Evolutionary conservation across 2,888 invertebrate genomes (phyloP).

Genomic region (Macrophya annulata): DNA sequence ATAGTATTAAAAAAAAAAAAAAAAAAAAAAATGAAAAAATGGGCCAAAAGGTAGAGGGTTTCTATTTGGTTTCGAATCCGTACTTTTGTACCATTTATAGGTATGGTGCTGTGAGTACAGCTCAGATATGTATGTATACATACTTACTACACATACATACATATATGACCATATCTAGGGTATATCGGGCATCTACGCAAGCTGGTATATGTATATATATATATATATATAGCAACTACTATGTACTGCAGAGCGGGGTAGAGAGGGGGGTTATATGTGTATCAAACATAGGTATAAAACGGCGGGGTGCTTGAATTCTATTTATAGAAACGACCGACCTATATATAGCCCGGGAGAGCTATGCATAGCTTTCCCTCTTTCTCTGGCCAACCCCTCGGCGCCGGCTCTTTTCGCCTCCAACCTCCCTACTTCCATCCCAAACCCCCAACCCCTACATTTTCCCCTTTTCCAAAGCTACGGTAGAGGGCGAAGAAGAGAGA

Average conservation of each 20-base stretch:
- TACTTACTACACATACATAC: too few relatives aligned
- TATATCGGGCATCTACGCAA: constrained; percentile 21
- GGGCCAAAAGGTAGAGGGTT: neutral
- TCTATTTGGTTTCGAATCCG: neutral
- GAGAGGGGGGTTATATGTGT: constrained; percentile 18
- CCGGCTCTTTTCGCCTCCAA: constrained; percentile 56
- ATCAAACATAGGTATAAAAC: constrained; percentile 27
- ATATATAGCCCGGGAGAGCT: constrained; percentile 76
- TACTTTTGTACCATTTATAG: neutral
- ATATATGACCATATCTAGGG: neutral
- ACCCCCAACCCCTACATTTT: constrained; percentile 53
- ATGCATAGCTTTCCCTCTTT: constrained; percentile 73
- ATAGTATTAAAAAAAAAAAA: neutral
- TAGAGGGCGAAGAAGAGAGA: constrained; percentile 59
- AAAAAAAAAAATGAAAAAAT: neutral
- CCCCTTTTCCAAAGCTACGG: constrained; percentile 46
- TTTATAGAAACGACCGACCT: constrained; percentile 77
- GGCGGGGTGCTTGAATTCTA: constrained; percentile 73
- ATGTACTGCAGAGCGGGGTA: constrained; percentile 20
- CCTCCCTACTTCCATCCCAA: constrained; percentile 52
- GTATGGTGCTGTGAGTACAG: constrained; percentile 13
- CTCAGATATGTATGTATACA: neutral
- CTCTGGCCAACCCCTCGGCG: constrained; percentile 64
- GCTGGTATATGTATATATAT: neutral
- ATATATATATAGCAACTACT: neutral